Evolutionary conservation across 2,113 vertebrate genomes (phyloP), one percentile per base, ranked within the genome.

Genomic region (Cyprinus carpio): DNA sequence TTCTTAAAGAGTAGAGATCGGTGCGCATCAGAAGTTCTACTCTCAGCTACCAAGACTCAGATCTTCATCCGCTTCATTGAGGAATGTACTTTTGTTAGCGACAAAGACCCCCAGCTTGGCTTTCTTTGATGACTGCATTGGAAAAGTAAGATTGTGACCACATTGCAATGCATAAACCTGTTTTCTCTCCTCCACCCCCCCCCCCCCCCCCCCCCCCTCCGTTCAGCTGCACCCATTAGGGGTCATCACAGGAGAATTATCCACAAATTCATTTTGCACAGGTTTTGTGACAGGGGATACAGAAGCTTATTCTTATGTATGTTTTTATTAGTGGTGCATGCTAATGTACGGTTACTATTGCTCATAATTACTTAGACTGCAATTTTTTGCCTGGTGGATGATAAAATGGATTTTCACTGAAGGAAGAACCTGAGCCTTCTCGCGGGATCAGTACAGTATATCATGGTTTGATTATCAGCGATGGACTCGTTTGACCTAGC

Each of bases 21-120:
- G n/a, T 31, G 92, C 98, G 20, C 97, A 99, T 91, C 94, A 96
- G 84, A 99, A 99, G 92, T 99, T 99, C 93, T 99, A 99, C 91
- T 95, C 94, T 0, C 95, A 95, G 90, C 95, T 99, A 98, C 96
- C 76, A 98, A 96, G 95, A 99, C 98, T 0, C 98, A 99, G 93
- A 97, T 98, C 89, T 99, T 99, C 92, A 99, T 97, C 93, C 97
- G 98, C 89, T 99, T 99, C 89, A 97, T 99, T 79, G 98, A 99
- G 94, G 98, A 99, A 89, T 98, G 98, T 91, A 99, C 97, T 85
- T 99, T 99, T 85, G 98, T 99, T 93, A 99, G 97, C 51, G 98
- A 99, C 93, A 99, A 99, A 91, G 98, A 99, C n/a, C 93, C 98
- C 98, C 0, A 96, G 98, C 84, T 92, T 99, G 90, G 98, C 97